Evolutionary conservation across 2,888 invertebrate species (phyloP).

Genomic region (Alviniconcha strummeri): DNA sequence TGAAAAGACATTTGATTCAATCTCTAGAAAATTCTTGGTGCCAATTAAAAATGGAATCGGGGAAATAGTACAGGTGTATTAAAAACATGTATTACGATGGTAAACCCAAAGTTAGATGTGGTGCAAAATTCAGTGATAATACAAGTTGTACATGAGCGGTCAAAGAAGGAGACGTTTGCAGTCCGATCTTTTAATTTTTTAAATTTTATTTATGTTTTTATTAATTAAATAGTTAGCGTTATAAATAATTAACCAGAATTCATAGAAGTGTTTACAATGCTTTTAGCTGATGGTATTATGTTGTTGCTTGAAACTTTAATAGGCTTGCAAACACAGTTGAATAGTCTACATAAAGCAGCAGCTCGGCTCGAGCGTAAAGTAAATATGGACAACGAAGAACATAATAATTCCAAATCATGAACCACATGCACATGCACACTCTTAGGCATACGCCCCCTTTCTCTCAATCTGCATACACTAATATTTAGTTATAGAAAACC

Average conservation of each 20-base stretch:
- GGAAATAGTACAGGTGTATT: not conserved
- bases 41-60: too few species aligned
- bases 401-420: too few species aligned
- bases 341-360: not conserved
- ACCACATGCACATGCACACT: too few species aligned
- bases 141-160: not conserved
- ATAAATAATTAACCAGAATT: not conserved
- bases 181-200: not conserved
- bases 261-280: not conserved
- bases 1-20: too few species aligned
- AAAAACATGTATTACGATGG: not conserved
- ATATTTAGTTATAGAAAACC: too few species aligned
- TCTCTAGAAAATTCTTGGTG: too few species aligned
- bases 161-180: constrained; percentile 3
- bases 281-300: not conserved
- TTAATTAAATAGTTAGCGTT: not conserved
- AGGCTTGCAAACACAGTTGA: not conserved
- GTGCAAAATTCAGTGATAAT: not conserved
- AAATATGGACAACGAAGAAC: not conserved
- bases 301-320: not conserved
- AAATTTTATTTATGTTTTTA: not conserved
- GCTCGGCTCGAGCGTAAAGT: not conserved
- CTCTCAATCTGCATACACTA: too few species aligned
- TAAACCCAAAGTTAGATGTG: not conserved
- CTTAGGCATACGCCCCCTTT: too few species aligned